Evolutionary conservation across 2,888 invertebrate genomes (phyloP), one percentile per base, ranked within the genome.

Genomic region (Cephonodes hylas): DNA sequence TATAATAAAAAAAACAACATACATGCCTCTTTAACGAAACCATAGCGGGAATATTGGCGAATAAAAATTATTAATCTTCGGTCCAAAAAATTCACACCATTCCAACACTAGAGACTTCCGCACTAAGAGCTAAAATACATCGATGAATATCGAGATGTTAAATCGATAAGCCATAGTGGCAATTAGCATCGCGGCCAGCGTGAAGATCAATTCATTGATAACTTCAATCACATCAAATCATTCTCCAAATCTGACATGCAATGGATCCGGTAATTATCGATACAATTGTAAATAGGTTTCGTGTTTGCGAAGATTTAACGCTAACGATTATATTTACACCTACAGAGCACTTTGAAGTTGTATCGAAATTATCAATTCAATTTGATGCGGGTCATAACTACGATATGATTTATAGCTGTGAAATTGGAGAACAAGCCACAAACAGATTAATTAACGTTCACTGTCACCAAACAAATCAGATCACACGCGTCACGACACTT

Each of bases 171-270:
- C 74, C 73, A 72, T 80, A 74, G 76, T 74, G 76, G 82, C 86
- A 88, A 90, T 89, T 89, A 90, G 79, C 82, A 85, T 86, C 87
- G 84, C 77, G 76, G 81, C 73, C 76, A 74, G 83, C 80, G 80
- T 76, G 77, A 81, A 85, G 83, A 85, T 85, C 79, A 72, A 79
- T 79, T 66, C 69, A 70, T 59, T 81, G 85, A 85, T 85, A 75
- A 80, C 75, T 81, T 85, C 84, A 81, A 84, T 85, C 84, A 83
- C 76, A 79, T 74, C 73, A 68, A 77, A 75, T 73, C 72, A 75
- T 73, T 78, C 71, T 79, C 70, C 68, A 72, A 75, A 79, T 75
- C 73, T 69, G 74, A 77, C 79, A 68, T 63, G 70, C 68, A 67
- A 66, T 69, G 66, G 64, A 67, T 67, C 65, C 64, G 63, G 64